Conservation (phyloP, 2,113 vertebrate species). For the Madoqua kirkii region DNA sequence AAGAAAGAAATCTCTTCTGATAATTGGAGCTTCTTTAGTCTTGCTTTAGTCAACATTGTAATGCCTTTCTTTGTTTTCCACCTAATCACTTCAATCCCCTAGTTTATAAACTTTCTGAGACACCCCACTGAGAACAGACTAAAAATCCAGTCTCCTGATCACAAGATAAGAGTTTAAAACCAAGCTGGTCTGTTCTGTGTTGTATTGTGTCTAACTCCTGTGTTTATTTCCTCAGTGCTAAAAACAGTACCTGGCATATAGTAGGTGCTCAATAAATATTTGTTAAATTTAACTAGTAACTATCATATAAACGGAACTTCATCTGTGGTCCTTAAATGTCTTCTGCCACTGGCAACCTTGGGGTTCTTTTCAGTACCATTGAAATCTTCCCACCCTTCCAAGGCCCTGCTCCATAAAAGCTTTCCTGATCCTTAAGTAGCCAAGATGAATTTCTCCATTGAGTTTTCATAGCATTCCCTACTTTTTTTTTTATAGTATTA, state of each 20-base stretch:
- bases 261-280: not conserved
- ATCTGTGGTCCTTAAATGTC: not conserved
- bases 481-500: not conserved
- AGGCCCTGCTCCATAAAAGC: not conserved
- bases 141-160: not conserved
- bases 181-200: not conserved
- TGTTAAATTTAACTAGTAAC: not conserved
- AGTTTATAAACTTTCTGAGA: not conserved
- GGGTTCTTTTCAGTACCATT: not conserved
- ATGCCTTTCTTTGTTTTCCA: slow-evolving; percentile 3
- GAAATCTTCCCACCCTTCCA: not conserved
- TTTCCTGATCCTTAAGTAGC: not conserved
- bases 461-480: not conserved
- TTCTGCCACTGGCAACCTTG: not conserved
- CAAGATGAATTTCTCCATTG: not conserved
- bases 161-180: slow-evolving; percentile 14
- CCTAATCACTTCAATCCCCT: not conserved
- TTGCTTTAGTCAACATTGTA: not conserved
- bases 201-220: not conserved
- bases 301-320: not conserved
- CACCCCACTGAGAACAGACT: not conserved
- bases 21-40: slow-evolving; percentile 2
- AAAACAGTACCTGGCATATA: not conserved
- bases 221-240: not conserved
- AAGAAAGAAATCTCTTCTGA: not conserved